phyloP scores from a whole-genome alignment of 2,797 vertebrate species.

The Falco berigora region DNA sequence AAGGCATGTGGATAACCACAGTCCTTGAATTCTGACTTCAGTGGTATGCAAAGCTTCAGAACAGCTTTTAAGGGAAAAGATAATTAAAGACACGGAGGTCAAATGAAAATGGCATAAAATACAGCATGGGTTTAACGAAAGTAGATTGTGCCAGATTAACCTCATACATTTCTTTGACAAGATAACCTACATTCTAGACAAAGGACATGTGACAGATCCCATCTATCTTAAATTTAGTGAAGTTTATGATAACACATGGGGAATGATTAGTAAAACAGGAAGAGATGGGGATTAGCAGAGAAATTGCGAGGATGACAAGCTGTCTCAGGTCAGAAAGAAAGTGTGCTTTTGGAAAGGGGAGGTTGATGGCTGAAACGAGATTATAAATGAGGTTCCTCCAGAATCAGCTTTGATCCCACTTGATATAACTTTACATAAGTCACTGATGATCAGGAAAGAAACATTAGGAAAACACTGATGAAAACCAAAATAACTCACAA shows the following conservation, averaged over 20 bases:
- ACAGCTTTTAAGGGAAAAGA: neutral
- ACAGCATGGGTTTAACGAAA: conserved; percentile 17
- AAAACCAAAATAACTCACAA: neutral
- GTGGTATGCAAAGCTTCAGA: neutral
- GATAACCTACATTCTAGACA: conserved; percentile 38
- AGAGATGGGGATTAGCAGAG: conserved; percentile 2
- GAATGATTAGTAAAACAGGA: conserved; percentile 29
- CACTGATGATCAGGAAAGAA: neutral
- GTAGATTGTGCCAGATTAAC: conserved; percentile 45
- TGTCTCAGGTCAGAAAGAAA: neutral
- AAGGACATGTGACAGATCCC: conserved; percentile 25
- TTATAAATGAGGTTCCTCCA: neutral
- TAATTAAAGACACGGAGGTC: conserved; percentile 20
- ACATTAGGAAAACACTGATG: neutral
- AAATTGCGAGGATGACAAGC: neutral
- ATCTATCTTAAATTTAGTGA: conserved; percentile 5
- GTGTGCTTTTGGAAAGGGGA: neutral
- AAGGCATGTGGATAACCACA: neutral
- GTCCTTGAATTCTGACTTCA: conserved; percentile 12
- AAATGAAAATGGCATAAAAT: conserved; percentile 33
- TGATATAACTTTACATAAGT: neutral
- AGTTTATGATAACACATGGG: neutral
- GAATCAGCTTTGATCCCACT: neutral
- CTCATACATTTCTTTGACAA: conserved; percentile 24
- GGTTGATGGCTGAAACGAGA: neutral